phyloP scores from a whole-genome alignment of 2,113 vertebrate genomes.

The Rafetus swinhoei region DNA sequence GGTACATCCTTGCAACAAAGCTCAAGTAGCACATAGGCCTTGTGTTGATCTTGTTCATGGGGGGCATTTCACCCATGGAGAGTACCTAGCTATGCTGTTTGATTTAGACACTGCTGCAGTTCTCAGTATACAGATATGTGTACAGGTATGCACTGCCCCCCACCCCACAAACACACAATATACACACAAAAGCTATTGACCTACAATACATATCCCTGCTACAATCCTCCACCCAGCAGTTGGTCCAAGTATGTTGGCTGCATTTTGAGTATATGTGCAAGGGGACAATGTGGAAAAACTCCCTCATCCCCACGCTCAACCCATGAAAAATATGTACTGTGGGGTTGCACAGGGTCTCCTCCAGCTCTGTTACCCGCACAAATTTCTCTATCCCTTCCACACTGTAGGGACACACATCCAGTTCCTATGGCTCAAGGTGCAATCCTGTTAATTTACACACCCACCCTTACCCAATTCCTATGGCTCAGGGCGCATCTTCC shows the following conservation, averaged over 20 bases:
- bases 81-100: not conserved
- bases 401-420: no score
- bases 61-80: not conserved
- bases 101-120: not conserved
- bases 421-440: no score
- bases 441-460: no score
- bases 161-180: not conserved
- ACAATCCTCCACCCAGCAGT: not conserved
- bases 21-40: not conserved
- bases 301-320: not conserved
- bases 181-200: not conserved
- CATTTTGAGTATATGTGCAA: not conserved
- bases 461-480: no score
- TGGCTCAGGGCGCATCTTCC: no score
- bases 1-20: not conserved
- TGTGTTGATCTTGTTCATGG: not conserved
- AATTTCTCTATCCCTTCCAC: no score
- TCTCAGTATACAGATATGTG: not conserved
- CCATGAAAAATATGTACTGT: rapidly evolving
- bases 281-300: not conserved
- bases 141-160: not conserved
- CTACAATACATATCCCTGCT: not conserved
- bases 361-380: no score
- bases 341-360: not conserved
- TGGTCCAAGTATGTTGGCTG: rapidly evolving